Percentiles rank a stretch among this genome's conserved stretches.
These are phyloP conservation scores for Pseudochirops cupreus DNA, from an alignment of 2,797 vertebrate species.

Conservation along the genomic window DNA sequence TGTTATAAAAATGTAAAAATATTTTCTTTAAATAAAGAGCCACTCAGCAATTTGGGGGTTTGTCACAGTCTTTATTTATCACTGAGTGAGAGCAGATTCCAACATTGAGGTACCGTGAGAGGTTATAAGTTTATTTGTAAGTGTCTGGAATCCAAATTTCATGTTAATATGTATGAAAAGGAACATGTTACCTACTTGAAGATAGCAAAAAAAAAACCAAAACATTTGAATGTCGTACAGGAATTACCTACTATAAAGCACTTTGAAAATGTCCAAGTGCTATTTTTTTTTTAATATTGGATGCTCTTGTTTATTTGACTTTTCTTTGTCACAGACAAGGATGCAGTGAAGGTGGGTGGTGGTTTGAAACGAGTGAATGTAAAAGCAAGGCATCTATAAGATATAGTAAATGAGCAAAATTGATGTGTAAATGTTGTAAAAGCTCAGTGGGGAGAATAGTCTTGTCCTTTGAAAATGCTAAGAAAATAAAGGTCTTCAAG, in stretches of 20 bases:
- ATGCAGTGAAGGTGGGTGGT: not conserved
- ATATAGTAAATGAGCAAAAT: not conserved
- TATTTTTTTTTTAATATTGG: not conserved
- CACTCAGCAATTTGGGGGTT: slow-evolving; percentile 47
- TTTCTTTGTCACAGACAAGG: not conserved
- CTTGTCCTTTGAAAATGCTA: not conserved
- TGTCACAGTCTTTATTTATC: slow-evolving; percentile 52
- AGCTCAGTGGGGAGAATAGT: not conserved
- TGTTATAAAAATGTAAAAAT: slow-evolving; percentile 31
- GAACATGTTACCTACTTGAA: not conserved
- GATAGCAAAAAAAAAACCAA: not conserved
- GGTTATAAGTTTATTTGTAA: slow-evolving; percentile 8
- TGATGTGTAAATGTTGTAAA: not conserved
- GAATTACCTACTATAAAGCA: not conserved
- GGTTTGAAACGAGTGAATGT: not conserved
- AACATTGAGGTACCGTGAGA: slow-evolving; percentile 35
- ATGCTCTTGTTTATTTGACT: not conserved
- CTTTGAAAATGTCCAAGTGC: not conserved
- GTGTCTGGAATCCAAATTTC: slow-evolving; percentile 5
- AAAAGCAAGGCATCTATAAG: not conserved
- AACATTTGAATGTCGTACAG: not conserved
- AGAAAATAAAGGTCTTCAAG: not conserved
- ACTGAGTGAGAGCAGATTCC: not conserved
- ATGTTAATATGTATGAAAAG: not conserved
- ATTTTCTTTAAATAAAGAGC: slow-evolving; percentile 37